These are phyloP conservation scores for Cinclus mexicanus DNA, from an alignment of 2,113 vertebrate genomes.

Conservation along the genomic window DNA sequence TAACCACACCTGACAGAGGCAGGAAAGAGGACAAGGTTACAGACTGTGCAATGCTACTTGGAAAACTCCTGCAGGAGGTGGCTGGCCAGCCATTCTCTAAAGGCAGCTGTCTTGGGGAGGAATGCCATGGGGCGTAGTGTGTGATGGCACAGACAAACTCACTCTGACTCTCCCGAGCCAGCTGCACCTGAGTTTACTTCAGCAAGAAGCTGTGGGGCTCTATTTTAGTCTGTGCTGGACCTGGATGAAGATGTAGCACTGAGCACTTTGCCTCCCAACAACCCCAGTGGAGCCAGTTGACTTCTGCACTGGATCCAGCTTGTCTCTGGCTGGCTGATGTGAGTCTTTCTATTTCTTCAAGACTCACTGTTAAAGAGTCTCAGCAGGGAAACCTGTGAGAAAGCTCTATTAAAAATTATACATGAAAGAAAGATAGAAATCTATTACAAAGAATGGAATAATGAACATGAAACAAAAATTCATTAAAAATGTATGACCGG, in stretches of 20 bases:
- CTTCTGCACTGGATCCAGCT: background rate
- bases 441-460: slow-evolving; percentile 39
- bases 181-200: background rate
- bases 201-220: background rate
- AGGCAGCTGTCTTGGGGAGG: background rate
- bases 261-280: background rate
- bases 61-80: background rate
- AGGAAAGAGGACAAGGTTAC: background rate
- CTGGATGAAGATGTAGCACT: background rate
- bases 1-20: background rate
- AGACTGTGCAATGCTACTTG: background rate
- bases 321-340: background rate
- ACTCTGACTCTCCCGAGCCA: background rate
- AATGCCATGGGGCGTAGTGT: background rate
- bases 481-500: slow-evolving; percentile 61
- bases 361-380: background rate
- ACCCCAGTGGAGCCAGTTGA: background rate
- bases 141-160: rapidly evolving
- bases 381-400: slow-evolving; percentile 23
- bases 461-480: background rate
- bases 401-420: slow-evolving; percentile 29
- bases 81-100: background rate
- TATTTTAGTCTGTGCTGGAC: background rate
- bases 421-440: slow-evolving; percentile 35
- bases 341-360: background rate